Percentiles rank a stretch among this genome's conserved stretches.
Evolutionary conservation across 2,888 invertebrate species (phyloP).

Genomic region (Callinectes sapidus): DNA sequence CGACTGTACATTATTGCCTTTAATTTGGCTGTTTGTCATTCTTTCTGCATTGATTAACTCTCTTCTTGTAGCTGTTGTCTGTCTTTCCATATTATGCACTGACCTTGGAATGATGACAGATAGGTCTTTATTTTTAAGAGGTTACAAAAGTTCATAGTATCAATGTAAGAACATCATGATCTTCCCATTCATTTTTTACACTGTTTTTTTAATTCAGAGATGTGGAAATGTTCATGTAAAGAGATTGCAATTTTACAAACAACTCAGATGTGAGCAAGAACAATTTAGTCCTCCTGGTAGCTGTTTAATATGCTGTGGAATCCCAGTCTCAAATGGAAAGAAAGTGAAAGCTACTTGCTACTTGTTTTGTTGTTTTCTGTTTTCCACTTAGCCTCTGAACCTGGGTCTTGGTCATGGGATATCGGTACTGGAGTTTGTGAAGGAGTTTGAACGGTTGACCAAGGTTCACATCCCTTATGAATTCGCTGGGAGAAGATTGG

Average conservation of each 20-base stretch:
- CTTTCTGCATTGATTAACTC: too few relatives aligned
- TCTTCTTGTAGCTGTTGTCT: too few relatives aligned
- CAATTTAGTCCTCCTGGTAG: background rate
- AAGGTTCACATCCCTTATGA: constrained; percentile 77
- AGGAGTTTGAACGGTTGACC: constrained; percentile 79
- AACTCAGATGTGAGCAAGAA: background rate
- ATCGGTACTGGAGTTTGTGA: constrained; percentile 79
- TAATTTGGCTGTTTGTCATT: too few relatives aligned
- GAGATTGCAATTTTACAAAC: background rate
- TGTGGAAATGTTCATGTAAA: background rate
- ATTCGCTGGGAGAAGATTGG: constrained; percentile 77
- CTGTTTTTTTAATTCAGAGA: background rate
- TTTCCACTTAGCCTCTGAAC: constrained; percentile 78
- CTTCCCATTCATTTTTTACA: background rate
- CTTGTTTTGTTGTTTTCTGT: constrained; percentile 33
- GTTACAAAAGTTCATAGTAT: background rate
- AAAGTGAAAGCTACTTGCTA: constrained; percentile 19
- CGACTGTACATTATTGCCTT: too few relatives aligned
- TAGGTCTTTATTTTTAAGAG: background rate
- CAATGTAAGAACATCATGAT: background rate
- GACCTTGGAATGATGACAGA: background rate
- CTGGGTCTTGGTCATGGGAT: constrained; percentile 79
- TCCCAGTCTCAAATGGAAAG: background rate
- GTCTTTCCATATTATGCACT: background rate
- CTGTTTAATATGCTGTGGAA: background rate